Conservation (phyloP, 2,888 invertebrate species). For the Pinctada fucata region DNA sequence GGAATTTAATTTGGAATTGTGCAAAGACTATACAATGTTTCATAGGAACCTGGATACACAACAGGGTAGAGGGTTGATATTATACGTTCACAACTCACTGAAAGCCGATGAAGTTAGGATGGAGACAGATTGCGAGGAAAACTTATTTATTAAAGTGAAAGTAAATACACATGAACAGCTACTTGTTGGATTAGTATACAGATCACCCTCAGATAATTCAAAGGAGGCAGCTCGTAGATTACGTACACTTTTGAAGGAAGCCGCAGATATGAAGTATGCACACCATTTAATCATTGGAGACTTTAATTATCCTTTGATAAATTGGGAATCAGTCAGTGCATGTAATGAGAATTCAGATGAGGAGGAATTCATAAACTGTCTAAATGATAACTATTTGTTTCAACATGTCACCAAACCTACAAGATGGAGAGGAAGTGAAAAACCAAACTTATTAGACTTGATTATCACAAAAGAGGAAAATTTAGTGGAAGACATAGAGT, state of each 20-base stretch:
- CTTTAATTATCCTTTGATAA: not conserved
- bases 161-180: not conserved
- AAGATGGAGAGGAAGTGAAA: slow-evolving; percentile 11
- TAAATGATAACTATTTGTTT: slow-evolving; percentile 17
- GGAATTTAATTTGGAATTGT: slow-evolving; percentile 3
- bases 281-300: not conserved
- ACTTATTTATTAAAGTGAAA: not conserved
- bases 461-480: slow-evolving; percentile 25
- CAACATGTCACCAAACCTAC: slow-evolving; percentile 16
- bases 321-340: not conserved
- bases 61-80: slow-evolving; percentile 18
- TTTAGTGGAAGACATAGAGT: slow-evolving; percentile 8
- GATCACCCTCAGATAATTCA: not conserved
- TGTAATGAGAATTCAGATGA: slow-evolving; percentile 6
- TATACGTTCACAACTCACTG: slow-evolving; percentile 18
- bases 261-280: not conserved
- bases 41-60: slow-evolving; percentile 7
- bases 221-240: not conserved
- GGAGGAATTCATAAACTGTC: slow-evolving; percentile 7
- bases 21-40: slow-evolving; percentile 10
- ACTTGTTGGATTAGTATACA: not conserved
- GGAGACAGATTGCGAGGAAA: not conserved
- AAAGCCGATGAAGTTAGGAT: slow-evolving; percentile 18
- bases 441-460: slow-evolving; percentile 13
- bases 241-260: not conserved